A percentile compares a stretch with the other conserved stretches of the same genome.
phyloP scores from a whole-genome alignment of 2,113 vertebrate genomes.

The Dromaius novaehollandiae region DNA sequence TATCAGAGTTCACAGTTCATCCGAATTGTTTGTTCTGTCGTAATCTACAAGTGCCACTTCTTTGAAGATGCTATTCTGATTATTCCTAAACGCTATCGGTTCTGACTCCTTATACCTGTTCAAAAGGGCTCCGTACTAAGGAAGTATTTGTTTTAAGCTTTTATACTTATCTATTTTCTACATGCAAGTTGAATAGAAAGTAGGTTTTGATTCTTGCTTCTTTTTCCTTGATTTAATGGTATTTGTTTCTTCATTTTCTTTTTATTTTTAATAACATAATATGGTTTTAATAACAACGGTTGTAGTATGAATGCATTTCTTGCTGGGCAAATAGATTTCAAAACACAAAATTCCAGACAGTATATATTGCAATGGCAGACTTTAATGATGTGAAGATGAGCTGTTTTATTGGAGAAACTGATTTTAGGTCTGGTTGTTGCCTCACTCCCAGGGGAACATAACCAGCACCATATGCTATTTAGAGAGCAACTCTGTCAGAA shows the following conservation, averaged over 20 bases:
- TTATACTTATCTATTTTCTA: neutral
- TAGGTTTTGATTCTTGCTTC: neutral
- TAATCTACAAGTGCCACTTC: neutral
- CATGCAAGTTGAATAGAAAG: accelerated
- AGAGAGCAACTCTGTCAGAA: neutral
- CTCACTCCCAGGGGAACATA: neutral
- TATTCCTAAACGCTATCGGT: neutral
- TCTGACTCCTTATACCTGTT: neutral
- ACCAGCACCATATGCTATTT: neutral
- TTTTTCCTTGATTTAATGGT: neutral
- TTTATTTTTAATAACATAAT: neutral
- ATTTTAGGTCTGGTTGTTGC: neutral
- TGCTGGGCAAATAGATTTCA: neutral
- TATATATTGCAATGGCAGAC: neutral
- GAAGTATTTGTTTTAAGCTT: neutral
- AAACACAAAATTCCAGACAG: neutral
- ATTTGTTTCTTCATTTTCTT: neutral
- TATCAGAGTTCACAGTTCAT: neutral
- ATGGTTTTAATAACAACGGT: neutral
- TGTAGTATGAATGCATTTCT: neutral
- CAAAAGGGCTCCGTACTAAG: neutral
- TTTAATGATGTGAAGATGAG: neutral
- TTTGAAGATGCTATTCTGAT: neutral
- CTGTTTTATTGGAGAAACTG: neutral
- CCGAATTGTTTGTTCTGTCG: neutral